Conservation (phyloP, 2,113 vertebrate genomes). For the Dicaeum eximium region DNA sequence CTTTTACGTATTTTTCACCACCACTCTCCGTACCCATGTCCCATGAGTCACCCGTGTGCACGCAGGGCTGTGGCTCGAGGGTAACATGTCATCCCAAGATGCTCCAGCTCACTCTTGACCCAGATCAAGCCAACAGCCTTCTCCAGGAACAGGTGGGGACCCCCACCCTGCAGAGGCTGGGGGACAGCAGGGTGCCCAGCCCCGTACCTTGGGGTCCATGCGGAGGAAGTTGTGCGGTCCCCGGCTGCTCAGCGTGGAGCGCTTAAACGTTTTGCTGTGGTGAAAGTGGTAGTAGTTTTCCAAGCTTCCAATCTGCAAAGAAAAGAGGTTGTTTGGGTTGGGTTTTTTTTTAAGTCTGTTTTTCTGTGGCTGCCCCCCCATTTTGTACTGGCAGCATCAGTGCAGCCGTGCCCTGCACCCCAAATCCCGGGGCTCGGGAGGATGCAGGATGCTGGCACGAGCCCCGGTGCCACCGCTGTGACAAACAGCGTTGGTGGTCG, state of each 20-base stretch:
- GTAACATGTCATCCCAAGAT: not conserved
- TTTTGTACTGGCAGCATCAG: not conserved
- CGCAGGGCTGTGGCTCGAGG: not conserved
- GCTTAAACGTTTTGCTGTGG: conserved; percentile 87
- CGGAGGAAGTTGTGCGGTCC: conserved; percentile 87
- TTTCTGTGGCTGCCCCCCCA: accelerated
- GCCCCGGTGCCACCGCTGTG: accelerated
- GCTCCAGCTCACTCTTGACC: not conserved
- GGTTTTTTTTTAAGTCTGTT: not conserved
- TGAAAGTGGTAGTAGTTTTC: conserved; percentile 91
- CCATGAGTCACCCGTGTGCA: not conserved
- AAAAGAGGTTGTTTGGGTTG: not conserved
- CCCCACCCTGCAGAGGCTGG: accelerated
- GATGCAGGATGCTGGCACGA: not conserved
- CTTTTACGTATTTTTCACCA: not conserved
- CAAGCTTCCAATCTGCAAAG: conserved; percentile 85
- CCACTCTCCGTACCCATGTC: accelerated
- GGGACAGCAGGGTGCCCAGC: not conserved
- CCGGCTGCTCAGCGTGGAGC: conserved; percentile 76
- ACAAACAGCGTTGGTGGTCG: not conserved
- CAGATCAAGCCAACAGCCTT: not conserved
- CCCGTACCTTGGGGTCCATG: conserved; percentile 87
- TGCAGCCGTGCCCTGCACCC: not conserved
- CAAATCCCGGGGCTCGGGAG: not conserved
- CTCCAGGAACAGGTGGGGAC: not conserved